A percentile compares a stretch with the other conserved stretches of the same genome.
phyloP scores from a whole-genome alignment of 1,140 invertebrate genomes.

The Magallana gigas region DNA sequence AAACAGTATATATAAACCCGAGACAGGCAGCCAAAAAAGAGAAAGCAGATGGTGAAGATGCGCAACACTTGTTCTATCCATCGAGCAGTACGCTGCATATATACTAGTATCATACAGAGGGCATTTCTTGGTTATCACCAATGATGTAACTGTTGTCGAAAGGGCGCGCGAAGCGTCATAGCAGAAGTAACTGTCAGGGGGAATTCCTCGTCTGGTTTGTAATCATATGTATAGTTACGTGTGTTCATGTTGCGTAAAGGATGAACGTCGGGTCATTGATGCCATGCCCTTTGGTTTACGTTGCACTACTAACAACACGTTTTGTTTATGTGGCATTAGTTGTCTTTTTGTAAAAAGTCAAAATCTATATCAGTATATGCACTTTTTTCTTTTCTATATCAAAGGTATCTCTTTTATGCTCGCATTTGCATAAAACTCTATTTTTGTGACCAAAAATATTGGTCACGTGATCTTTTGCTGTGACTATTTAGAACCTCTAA shows the following conservation, averaged over 20 bases:
- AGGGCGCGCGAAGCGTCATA: slow-evolving; percentile 1
- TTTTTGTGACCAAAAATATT: too few relatives aligned
- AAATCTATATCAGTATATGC: too few relatives aligned
- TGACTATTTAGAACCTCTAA: too few relatives aligned
- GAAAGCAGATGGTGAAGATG: not conserved
- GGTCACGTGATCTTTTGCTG: too few relatives aligned
- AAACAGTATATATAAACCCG: too few relatives aligned
- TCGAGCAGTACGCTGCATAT: not conserved
- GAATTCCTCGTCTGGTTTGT: not conserved
- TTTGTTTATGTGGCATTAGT: too few relatives aligned
- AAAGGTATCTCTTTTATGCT: too few relatives aligned
- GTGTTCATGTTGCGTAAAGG: not conserved
- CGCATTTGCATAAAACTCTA: too few relatives aligned
- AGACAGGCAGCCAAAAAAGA: not conserved
- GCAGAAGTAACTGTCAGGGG: not conserved
- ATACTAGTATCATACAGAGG: not conserved
- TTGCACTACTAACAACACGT: too few relatives aligned
- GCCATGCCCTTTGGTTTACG: too few relatives aligned
- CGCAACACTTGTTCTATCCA: not conserved
- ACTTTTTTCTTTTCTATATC: too few relatives aligned
- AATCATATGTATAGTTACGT: not conserved
- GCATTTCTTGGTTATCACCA: not conserved
- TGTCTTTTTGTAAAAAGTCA: too few relatives aligned
- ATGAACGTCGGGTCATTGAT: not conserved
- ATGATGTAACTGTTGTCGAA: slow-evolving; percentile 2